phyloP scores from a whole-genome alignment of 2,113 vertebrate species.

The Amazona guildingii region DNA sequence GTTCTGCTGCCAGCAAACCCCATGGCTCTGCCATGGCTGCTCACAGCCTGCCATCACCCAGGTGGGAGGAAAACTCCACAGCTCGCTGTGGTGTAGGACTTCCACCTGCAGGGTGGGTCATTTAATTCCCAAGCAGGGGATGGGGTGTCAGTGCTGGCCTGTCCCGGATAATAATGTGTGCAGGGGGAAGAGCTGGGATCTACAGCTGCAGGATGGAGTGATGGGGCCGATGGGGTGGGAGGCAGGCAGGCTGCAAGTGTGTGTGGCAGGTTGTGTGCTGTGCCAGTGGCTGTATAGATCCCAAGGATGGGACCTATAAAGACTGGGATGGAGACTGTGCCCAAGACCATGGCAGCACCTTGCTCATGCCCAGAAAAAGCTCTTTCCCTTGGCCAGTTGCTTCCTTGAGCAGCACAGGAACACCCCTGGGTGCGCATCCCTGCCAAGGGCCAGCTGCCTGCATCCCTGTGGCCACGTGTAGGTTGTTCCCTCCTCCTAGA shows the following conservation, averaged over 20 bases:
- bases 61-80: not conserved
- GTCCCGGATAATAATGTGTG: not conserved
- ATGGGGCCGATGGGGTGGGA: not conserved
- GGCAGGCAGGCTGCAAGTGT: not conserved
- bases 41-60: not conserved
- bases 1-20: not conserved
- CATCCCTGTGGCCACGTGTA: rapidly evolving
- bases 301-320: not conserved
- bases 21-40: not conserved
- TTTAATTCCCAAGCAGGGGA: not conserved
- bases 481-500: not conserved
- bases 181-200: not conserved
- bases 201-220: not conserved
- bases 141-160: not conserved
- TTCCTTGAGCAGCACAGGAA: not conserved
- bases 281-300: not conserved
- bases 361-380: rapidly evolving
- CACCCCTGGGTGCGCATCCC: not conserved
- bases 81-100: not conserved
- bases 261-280: not conserved
- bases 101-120: not conserved
- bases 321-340: too few relatives aligned
- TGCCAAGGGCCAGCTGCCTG: not conserved
- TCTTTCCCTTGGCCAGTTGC: not conserved
- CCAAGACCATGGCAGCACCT: not conserved